A percentile compares a stretch with the other conserved stretches of the same genome.
phyloP scores from a whole-genome alignment of 2,888 invertebrate species.

The Cantharis rustica region DNA sequence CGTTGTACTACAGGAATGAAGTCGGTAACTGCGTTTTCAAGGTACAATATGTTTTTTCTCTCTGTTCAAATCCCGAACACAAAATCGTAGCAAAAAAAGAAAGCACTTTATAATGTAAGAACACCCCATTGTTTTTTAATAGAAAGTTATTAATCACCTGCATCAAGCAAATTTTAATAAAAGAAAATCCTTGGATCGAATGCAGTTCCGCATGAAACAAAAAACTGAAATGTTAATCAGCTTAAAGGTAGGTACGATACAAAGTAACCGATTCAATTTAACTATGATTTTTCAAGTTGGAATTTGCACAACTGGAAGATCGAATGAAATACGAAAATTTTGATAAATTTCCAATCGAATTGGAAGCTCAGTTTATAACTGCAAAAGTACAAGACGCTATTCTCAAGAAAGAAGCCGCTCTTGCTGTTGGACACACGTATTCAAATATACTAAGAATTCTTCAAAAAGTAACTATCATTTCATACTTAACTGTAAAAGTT shows the following conservation, averaged over 20 bases:
- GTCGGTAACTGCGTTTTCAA: too few relatives aligned
- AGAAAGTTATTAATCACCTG: slow-evolving; percentile 66
- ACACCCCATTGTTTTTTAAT: slow-evolving; percentile 37
- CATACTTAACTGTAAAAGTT: not conserved
- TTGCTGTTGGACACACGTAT: slow-evolving; percentile 67
- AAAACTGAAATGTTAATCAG: slow-evolving; percentile 64
- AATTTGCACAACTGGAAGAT: slow-evolving; percentile 61
- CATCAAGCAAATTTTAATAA: slow-evolving; percentile 67
- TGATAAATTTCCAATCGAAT: slow-evolving; percentile 59
- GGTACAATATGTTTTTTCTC: too few relatives aligned
- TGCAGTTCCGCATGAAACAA: slow-evolving; percentile 63
- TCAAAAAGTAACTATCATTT: slow-evolving; percentile 60
- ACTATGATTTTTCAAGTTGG: slow-evolving; percentile 51
- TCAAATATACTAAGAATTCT: slow-evolving; percentile 65
- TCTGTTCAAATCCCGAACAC: too few relatives aligned
- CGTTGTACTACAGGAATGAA: too few relatives aligned
- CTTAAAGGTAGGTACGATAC: slow-evolving; percentile 59
- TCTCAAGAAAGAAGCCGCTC: slow-evolving; percentile 68
- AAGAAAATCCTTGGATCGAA: slow-evolving; percentile 65
- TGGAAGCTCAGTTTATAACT: slow-evolving; percentile 63
- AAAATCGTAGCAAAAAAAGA: too few relatives aligned
- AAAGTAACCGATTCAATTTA: not conserved
- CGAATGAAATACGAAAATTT: slow-evolving; percentile 58
- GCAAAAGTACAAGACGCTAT: slow-evolving; percentile 67
- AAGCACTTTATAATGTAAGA: slow-evolving; percentile 14